Percentiles rank a stretch among this genome's conserved stretches.
phyloP scores from a whole-genome alignment of 2,113 vertebrate species.

The Pseudorectes ferrugineus region DNA sequence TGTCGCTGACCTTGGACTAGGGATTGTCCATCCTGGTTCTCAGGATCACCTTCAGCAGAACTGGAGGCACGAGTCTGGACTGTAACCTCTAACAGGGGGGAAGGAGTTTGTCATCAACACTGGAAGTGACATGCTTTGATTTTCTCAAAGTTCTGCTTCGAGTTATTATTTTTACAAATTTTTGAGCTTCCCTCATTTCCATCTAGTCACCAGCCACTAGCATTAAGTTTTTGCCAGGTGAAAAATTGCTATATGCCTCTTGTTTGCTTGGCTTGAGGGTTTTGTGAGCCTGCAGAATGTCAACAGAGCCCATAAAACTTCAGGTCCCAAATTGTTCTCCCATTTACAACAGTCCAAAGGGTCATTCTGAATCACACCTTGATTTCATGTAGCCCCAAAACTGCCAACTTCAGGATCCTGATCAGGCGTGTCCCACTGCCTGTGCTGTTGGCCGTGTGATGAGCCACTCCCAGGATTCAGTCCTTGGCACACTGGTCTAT shows the following conservation, averaged over 20 bases:
- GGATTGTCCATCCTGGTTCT: neutral
- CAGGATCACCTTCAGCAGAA: neutral
- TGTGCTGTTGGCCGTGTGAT: rapidly evolving
- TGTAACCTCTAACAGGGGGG: neutral
- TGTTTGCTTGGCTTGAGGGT: neutral
- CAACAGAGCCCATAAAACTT: neutral
- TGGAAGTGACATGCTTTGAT: neutral
- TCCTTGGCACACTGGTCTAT: rapidly evolving
- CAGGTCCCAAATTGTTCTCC: neutral
- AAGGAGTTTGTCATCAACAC: neutral
- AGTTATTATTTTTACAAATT: neutral
- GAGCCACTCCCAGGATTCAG: neutral
- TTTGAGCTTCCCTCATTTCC: neutral
- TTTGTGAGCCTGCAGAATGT: neutral
- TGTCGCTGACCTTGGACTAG: neutral
- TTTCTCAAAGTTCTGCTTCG: neutral
- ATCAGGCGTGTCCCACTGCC: rapidly evolving
- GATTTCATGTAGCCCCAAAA: neutral
- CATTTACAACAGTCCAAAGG: neutral
- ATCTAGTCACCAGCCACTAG: neutral
- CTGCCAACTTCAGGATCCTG: neutral
- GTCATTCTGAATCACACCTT: neutral
- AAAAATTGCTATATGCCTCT: neutral
- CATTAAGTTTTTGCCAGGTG: neutral
- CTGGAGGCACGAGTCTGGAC: neutral